Percentiles rank a stretch among this genome's conserved stretches.
Conservation (phyloP, 2,113 vertebrate species). For the Pterophyllum scalare region DNA sequence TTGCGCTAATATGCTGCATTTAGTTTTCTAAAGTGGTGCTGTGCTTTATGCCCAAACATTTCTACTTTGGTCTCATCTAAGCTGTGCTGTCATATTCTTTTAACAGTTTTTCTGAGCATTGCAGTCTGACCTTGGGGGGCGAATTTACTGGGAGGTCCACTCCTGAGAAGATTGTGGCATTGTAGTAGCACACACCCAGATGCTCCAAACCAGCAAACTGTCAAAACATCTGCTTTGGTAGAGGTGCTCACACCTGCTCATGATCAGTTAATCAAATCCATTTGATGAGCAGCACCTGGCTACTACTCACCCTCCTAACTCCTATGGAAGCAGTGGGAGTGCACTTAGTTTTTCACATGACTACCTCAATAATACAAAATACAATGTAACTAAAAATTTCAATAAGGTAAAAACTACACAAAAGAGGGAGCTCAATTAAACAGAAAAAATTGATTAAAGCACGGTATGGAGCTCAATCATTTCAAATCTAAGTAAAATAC, state of each 20-base stretch:
- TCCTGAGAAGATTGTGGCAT: not conserved
- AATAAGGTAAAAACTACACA: not conserved
- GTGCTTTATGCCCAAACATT: rapidly evolving
- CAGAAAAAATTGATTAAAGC: no score
- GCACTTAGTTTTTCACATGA: not conserved
- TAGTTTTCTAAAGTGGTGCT: not conserved
- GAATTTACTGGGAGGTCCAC: not conserved
- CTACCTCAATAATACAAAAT: not conserved
- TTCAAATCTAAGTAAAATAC: no score
- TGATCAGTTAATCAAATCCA: not conserved
- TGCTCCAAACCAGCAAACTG: not conserved
- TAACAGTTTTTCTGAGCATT: not conserved
- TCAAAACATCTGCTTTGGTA: not conserved
- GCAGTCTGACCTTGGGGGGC: not conserved
- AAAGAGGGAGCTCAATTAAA: no score
- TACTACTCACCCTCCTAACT: not conserved
- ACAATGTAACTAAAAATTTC: not conserved
- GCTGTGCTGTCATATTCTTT: no score
- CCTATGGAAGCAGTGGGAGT: not conserved
- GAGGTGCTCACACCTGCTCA: not conserved
- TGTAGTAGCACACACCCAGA: not conserved
- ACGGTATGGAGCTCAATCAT: no score
- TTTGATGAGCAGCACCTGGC: not conserved
- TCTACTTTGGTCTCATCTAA: not conserved
- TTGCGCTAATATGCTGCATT: not conserved